These are phyloP conservation scores for Zosterops pallidus DNA, from an alignment of 2,113 vertebrate species.

Conservation along the genomic window DNA sequence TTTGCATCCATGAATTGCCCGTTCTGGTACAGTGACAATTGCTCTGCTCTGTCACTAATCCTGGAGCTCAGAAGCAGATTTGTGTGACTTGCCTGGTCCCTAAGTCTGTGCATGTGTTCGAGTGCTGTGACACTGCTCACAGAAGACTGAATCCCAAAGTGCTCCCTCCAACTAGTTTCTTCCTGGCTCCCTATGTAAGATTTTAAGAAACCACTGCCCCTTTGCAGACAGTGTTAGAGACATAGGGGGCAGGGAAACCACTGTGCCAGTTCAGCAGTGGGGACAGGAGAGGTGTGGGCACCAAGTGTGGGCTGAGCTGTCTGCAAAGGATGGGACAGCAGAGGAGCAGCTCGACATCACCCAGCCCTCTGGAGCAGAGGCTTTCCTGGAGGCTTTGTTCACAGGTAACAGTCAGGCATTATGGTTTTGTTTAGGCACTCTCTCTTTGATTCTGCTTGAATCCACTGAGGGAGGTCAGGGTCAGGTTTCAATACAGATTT, in stretches of 20 bases:
- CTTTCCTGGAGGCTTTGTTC: not conserved
- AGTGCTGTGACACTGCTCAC: not conserved
- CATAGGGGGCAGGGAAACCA: not conserved
- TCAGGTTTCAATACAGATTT: not conserved
- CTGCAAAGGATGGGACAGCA: not conserved
- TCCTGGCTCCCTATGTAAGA: not conserved
- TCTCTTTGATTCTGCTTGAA: not conserved
- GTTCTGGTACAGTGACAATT: not conserved
- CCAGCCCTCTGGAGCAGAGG: not conserved
- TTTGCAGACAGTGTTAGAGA: not conserved
- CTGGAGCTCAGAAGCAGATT: not conserved
- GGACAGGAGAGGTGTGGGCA: not conserved
- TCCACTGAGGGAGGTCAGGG: not conserved
- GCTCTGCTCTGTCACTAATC: not conserved
- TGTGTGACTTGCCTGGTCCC: fast-evolving
- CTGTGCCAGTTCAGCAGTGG: not conserved
- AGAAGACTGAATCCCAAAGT: not conserved
- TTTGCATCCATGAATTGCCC: not conserved
- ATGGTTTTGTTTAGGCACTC: not conserved
- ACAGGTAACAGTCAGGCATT: not conserved
- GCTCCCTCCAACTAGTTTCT: not conserved
- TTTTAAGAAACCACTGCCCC: not conserved
- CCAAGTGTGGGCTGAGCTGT: not conserved
- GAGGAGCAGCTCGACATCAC: not conserved
- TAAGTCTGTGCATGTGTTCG: fast-evolving